Conservation (phyloP, 53 echinoderm and acorn worm species). For the Henricia sp. region DNA sequence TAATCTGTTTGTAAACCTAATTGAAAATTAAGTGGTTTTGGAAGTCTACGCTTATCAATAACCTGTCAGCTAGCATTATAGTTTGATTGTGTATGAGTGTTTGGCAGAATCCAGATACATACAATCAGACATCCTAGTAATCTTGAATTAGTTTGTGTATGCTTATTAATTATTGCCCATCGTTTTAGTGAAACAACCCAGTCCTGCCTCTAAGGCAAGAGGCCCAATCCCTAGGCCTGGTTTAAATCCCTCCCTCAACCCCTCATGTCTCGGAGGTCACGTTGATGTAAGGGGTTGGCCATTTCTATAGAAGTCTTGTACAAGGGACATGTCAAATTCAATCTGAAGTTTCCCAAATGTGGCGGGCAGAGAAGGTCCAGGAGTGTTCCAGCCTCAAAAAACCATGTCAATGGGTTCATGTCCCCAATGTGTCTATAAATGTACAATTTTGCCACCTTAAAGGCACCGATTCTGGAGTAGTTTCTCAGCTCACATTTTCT, state of each 20-base stretch:
- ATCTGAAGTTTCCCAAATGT: not conserved
- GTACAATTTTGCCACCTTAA: constrained; percentile 13
- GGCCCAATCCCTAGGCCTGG: not conserved
- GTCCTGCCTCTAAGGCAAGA: constrained; percentile 16
- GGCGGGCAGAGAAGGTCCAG: not conserved
- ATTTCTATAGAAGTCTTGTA: not conserved
- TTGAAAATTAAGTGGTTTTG: constrained; percentile 22
- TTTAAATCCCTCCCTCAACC: not conserved
- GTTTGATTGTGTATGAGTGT: not conserved
- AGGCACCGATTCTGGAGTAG: too few species aligned
- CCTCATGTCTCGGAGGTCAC: constrained; percentile 26
- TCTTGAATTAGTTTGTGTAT: constrained; percentile 41
- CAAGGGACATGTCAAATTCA: not conserved
- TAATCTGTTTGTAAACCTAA: not conserved
- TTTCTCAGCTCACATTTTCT: too few species aligned
- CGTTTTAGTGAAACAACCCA: constrained; percentile 35
- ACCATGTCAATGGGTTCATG: constrained; percentile 44
- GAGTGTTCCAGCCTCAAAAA: constrained; percentile 40
- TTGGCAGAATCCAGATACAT: not conserved
- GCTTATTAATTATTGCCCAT: constrained; percentile 40
- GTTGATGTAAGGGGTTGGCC: not conserved
- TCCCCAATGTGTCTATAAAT: constrained; percentile 29
- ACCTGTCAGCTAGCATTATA: not conserved
- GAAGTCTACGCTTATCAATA: not conserved
- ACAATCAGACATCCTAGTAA: not conserved